These are phyloP conservation scores for Mesocentrotus franciscanus DNA, from an alignment of 53 echinoderm and acorn worm species.

Conservation along the genomic window DNA sequence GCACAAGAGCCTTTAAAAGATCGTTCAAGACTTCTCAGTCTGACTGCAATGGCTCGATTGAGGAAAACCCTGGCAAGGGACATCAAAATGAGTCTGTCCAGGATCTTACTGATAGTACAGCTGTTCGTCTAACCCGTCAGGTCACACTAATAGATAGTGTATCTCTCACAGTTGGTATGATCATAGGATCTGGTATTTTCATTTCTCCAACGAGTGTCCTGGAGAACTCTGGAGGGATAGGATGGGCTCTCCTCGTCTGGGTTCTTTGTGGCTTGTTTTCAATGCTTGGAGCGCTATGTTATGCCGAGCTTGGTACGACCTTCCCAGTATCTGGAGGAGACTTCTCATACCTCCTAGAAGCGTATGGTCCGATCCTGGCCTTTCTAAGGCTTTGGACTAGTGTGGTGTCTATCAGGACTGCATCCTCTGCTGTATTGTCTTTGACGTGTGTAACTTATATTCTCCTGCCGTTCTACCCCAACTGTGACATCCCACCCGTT, in stretches of 20 bases:
- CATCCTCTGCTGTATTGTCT: constrained; percentile 70
- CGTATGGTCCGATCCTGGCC: constrained; percentile 30
- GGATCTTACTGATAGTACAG: constrained; percentile 60
- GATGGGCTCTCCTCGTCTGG: constrained; percentile 45
- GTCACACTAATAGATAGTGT: constrained; percentile 20
- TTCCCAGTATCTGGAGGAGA: constrained; percentile 46
- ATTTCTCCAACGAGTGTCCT: constrained; percentile 73
- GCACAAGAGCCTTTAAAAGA: neutral
- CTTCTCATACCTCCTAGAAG: constrained; percentile 31
- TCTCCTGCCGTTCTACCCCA: constrained; percentile 68
- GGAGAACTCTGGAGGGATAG: constrained; percentile 14
- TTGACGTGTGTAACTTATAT: constrained; percentile 84
- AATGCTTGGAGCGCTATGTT: constrained; percentile 13
- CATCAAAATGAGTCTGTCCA: constrained; percentile 73
- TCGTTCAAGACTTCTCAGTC: neutral
- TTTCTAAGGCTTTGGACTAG: constrained; percentile 70
- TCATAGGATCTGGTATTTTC: constrained; percentile 55
- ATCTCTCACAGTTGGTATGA: constrained; percentile 33
- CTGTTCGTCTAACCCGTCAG: constrained; percentile 9
- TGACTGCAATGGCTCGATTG: constrained; percentile 65
- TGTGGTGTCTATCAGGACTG: constrained; percentile 71
- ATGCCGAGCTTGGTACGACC: constrained; percentile 24
- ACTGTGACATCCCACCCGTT: constrained; percentile 60
- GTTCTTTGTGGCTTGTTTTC: neutral
- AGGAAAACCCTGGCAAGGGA: constrained; percentile 79